Percentiles rank a stretch among this genome's conserved stretches.
Conservation (phyloP, 92 coral and sea anemone species). For the Palythoa grandiflora region DNA sequence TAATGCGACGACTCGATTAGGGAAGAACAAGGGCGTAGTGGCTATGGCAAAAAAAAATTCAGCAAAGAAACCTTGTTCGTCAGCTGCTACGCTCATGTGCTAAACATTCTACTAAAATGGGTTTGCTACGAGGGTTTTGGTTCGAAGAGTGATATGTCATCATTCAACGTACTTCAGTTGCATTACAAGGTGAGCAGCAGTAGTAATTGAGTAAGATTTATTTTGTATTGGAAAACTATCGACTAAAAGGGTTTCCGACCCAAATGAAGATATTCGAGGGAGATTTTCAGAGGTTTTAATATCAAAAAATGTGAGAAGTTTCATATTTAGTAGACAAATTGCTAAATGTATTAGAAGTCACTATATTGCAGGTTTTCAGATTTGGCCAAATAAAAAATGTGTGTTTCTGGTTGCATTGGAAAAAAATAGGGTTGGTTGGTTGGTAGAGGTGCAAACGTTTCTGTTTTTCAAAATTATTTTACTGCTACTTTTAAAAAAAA, state of each 20-base stretch:
- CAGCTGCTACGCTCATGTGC: slow-evolving; percentile 48
- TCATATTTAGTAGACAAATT: neutral
- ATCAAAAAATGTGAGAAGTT: neutral
- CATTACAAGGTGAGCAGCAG: slow-evolving; percentile 28
- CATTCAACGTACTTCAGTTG: slow-evolving; percentile 30
- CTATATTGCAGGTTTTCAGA: neutral
- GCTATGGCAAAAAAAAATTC: neutral
- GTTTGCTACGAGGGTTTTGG: slow-evolving; percentile 41
- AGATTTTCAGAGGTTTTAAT: too few relatives aligned
- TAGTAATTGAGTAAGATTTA: neutral
- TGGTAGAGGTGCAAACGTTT: neutral
- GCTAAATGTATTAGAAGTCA: neutral
- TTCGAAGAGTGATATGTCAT: slow-evolving; percentile 25
- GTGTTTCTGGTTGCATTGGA: neutral
- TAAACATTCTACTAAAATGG: slow-evolving; percentile 27
- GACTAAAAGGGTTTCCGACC: neutral
- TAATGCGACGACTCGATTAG: neutral
- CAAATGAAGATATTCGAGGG: neutral
- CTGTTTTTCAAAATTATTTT: neutral
- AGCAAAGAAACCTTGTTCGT: slow-evolving; percentile 23
- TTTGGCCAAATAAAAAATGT: neutral
- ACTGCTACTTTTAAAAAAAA: neutral
- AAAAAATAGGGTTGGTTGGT: neutral
- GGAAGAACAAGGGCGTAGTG: neutral
- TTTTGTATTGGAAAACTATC: neutral